These are phyloP conservation scores for Biston betularia DNA, from an alignment of 2,888 invertebrate genomes.

Conservation along the genomic window DNA sequence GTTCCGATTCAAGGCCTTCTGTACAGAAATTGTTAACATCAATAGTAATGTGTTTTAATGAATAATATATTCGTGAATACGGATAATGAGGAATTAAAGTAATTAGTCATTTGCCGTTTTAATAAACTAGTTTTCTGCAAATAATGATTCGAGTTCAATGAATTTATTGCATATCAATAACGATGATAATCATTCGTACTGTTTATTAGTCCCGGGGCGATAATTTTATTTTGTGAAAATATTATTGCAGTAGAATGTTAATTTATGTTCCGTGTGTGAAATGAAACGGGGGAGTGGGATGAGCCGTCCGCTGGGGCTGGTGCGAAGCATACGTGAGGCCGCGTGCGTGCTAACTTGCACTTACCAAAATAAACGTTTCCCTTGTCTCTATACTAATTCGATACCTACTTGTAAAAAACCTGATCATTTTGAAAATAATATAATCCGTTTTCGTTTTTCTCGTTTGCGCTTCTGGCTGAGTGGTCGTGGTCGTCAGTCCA, in stretches of 20 bases:
- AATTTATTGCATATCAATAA: conserved; percentile 35
- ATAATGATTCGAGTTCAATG: conserved; percentile 17
- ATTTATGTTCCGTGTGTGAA: conserved; percentile 37
- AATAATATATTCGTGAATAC: conserved; percentile 14
- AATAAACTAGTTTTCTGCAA: conserved; percentile 22
- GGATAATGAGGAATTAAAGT: conserved; percentile 19
- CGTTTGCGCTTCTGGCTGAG: no score
- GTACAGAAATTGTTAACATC: conserved; percentile 2
- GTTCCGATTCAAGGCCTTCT: not conserved
- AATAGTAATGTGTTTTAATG: not conserved
- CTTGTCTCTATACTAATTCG: not conserved
- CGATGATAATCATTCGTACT: conserved; percentile 38
- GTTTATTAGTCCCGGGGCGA: conserved; percentile 43
- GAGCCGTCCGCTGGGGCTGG: conserved; percentile 34
- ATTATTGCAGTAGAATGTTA: conserved; percentile 38
- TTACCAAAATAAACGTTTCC: conserved; percentile 13
- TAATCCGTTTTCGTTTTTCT: no score
- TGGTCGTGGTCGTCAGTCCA: no score
- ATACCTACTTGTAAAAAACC: not conserved
- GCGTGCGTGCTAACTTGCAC: conserved; percentile 32
- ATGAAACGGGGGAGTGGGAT: conserved; percentile 25
- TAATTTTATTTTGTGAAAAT: conserved; percentile 36
- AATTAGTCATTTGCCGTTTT: conserved; percentile 32
- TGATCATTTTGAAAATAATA: not conserved
- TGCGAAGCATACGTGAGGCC: conserved; percentile 35